Percentiles rank a stretch among this genome's conserved stretches.
phyloP scores from a whole-genome alignment of 2,888 invertebrate species.

The Lacanobia wlatinum region DNA sequence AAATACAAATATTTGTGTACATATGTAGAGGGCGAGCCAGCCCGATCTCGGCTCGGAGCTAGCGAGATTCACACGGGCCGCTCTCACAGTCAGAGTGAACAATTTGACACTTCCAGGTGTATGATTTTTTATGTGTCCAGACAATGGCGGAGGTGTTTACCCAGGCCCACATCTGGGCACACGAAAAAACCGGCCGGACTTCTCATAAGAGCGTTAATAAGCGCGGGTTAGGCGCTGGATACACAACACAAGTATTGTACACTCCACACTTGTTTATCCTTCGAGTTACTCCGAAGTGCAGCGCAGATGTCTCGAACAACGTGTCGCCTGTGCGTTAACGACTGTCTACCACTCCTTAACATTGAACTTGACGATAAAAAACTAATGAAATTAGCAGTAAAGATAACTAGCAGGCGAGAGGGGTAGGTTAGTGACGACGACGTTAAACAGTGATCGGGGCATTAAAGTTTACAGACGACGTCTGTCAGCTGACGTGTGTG shows the following conservation, averaged over 20 bases:
- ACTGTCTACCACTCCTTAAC: slow-evolving; percentile 76
- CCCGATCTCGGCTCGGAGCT: slow-evolving; percentile 61
- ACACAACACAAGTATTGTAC: slow-evolving; percentile 73
- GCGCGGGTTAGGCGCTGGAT: slow-evolving; percentile 71
- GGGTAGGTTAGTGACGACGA: slow-evolving; percentile 81
- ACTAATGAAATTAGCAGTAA: slow-evolving; percentile 87
- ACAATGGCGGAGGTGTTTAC: slow-evolving; percentile 86
- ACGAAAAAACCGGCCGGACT: slow-evolving; percentile 88
- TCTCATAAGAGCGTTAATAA: slow-evolving; percentile 89
- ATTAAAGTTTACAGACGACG: slow-evolving; percentile 46
- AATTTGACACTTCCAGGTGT: slow-evolving; percentile 91
- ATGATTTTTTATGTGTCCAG: slow-evolving; percentile 85
- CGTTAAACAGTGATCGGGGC: slow-evolving; percentile 63
- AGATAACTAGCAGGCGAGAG: slow-evolving; percentile 79
- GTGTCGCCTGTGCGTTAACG: slow-evolving; percentile 79
- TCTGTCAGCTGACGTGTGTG: slow-evolving; percentile 31
- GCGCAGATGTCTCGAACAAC: slow-evolving; percentile 84
- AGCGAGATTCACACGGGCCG: slow-evolving; percentile 85
- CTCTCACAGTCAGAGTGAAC: slow-evolving; percentile 87
- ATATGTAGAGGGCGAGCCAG: slow-evolving; percentile 67
- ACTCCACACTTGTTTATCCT: slow-evolving; percentile 82
- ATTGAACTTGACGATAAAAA: slow-evolving; percentile 89
- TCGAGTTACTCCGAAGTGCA: slow-evolving; percentile 76
- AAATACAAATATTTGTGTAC: slow-evolving; percentile 65
- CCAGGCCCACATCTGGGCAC: slow-evolving; percentile 89